Evolutionary conservation across 2,888 invertebrate genomes (phyloP).

Genomic region (Itoplectis maculator): DNA sequence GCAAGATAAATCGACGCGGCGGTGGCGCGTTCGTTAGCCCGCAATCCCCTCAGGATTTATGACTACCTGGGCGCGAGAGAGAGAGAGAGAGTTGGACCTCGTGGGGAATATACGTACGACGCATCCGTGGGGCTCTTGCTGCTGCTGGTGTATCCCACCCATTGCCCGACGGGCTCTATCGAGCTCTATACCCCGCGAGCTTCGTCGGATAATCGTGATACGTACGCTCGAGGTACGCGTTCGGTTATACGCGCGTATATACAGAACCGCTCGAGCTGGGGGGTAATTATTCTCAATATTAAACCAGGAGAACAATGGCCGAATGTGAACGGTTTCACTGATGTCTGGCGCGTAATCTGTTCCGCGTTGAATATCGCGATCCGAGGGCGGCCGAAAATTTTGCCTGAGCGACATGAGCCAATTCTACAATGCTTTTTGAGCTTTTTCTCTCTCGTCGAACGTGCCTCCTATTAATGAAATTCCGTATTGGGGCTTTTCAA

Average conservation of each 20-base stretch:
- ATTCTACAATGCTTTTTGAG: conserved; percentile 5
- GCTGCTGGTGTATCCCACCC: no score
- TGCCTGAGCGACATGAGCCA: not conserved
- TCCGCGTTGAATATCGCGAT: conserved; percentile 6
- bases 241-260: conserved; percentile 13
- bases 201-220: conserved; percentile 41
- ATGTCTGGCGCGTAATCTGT: conserved; percentile 24
- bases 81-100: conserved; percentile 16
- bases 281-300: conserved; percentile 66
- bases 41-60: conserved; percentile 53
- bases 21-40: conserved; percentile 47
- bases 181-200: conserved; percentile 21
- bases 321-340: conserved; percentile 29
- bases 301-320: conserved; percentile 53
- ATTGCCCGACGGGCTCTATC: conserved; percentile 27
- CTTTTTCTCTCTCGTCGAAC: not conserved
- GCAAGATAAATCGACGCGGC: conserved; percentile 60
- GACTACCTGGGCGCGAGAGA: conserved; percentile 40
- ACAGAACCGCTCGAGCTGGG: not conserved
- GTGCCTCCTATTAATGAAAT: not conserved
- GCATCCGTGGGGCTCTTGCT: conserved; percentile 40
- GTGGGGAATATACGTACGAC: conserved; percentile 30
- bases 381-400: not conserved
- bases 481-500: not conserved
- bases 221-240: conserved; percentile 6